Base-by-base conservation (phyloP, 37 sponge, comb jelly and placozoan species). In the Lycopodina hypogea region DNA sequence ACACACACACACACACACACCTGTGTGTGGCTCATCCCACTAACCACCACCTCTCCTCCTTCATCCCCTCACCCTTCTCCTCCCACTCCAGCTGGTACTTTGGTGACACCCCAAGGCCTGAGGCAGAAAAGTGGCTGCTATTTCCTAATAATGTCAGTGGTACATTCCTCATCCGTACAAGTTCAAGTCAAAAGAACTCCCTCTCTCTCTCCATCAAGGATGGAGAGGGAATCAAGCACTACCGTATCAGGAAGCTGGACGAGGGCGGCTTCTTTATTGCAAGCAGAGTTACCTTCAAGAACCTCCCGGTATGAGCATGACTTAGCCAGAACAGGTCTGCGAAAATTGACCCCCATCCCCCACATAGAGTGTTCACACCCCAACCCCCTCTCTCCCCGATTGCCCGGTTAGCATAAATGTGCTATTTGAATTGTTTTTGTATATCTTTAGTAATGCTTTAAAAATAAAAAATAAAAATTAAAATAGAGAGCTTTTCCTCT, bases 101-200 rank as follows among this genome's bases (percentile, higher is more conserved):
- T 81, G 91, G 94, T 9, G 88, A 87, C 32, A 74, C 90, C 23
- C 67, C 79, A 1, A 36, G 91, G 22, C 82, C 85, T 29, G 94
- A 94, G 72, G 94, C 94, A 51, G 94, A 94, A 78, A 94, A 95
- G 68, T 88, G 89, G 87, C 82, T 95, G 9, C 88, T 93, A 18
- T 42, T 40, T 45, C 66, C 84, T 17, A 64, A 40, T 6, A 92
- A 89, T 41, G 24, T 50, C 21, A 81, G 68, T 39, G 96, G 96
- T 0, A 82, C 96, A 19, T 95, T 87, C 76, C 78, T 95, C 17
- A 45, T 95, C 24, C 81, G 96, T 48, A 71, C 64, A 19, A 93
- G 96, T 51, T 86, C 86, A 41, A 86, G 88, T 18, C 89, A 95
- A 57, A 86, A 88, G 63, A 83, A 88, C 68, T 77, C 87, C 0